Evolutionary conservation across 2,888 invertebrate genomes (phyloP).

Genomic region (Drosophila silvestris): DNA sequence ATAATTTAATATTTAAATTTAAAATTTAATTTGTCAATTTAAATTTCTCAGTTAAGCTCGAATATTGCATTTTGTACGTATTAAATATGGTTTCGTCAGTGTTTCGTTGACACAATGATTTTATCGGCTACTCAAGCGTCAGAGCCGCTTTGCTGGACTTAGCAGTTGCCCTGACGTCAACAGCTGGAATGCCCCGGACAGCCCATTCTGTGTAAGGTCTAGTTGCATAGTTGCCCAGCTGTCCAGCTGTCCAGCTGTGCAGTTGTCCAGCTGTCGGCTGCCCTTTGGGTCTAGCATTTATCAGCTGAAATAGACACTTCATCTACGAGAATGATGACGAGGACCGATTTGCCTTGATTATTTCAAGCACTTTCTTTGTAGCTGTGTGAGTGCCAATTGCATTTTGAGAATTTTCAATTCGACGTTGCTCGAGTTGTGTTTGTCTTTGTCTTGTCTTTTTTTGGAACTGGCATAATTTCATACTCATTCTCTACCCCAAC

Average conservation of each 20-base stretch:
- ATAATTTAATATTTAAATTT: background rate
- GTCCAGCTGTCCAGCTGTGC: background rate
- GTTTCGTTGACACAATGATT: background rate
- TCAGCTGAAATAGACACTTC: conserved; percentile 52
- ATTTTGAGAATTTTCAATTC: conserved; percentile 49
- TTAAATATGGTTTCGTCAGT: background rate
- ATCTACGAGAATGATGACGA: background rate
- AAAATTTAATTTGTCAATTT: background rate
- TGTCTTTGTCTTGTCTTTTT: conserved; percentile 39
- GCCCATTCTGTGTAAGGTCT: conserved; percentile 60
- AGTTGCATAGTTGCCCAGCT: conserved; percentile 27
- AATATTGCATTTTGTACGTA: background rate
- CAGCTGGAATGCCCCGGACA: conserved; percentile 25
- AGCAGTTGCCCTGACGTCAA: conserved; percentile 39
- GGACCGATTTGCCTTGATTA: conserved; percentile 67
- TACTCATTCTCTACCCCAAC: conserved; percentile 39
- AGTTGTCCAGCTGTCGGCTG: background rate
- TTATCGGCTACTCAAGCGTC: background rate
- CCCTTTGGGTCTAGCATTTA: conserved; percentile 39
- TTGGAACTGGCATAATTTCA: conserved; percentile 15
- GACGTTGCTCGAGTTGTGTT: conserved; percentile 38
- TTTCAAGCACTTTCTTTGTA: conserved; percentile 29
- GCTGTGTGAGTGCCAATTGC: conserved; percentile 56
- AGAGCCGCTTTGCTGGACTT: conserved; percentile 24
- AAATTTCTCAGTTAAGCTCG: background rate